Evolutionary conservation across 1,140 invertebrate genomes (phyloP).

Genomic region (Saccostrea cuccullata): DNA sequence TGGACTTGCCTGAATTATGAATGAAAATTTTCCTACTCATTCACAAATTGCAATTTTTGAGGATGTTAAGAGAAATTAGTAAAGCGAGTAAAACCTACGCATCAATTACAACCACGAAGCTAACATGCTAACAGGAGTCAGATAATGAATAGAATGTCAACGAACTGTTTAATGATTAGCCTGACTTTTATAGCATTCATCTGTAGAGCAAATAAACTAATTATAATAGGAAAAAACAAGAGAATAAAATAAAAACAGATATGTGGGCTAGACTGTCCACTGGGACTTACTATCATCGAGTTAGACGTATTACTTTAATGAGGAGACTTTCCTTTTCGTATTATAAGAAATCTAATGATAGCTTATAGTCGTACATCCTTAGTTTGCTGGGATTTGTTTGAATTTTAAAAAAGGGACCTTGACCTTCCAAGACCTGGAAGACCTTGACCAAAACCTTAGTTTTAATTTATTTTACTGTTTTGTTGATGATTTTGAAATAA

Average conservation of each 20-base stretch:
- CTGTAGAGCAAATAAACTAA: neutral
- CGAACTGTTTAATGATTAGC: neutral
- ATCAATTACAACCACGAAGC: neutral
- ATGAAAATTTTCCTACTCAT: neutral
- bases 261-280: neutral
- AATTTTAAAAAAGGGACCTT: no score
- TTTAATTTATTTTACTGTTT: no score
- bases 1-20: neutral
- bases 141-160: conserved; percentile 18
- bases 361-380: no score
- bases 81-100: conserved; percentile 1
- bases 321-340: neutral
- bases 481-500: no score
- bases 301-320: conserved; percentile 8
- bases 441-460: no score
- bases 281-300: neutral
- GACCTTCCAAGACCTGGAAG: no score
- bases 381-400: no score
- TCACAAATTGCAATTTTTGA: neutral
- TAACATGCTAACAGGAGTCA: neutral
- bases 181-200: conserved; percentile 9
- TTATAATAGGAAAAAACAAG: neutral
- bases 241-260: conserved; percentile 2
- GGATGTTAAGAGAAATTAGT: neutral
- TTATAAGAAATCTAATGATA: no score